A percentile compares a stretch with the other conserved stretches of the same genome.
These are phyloP conservation scores for Phoebastria nigripes DNA, from an alignment of 2,797 vertebrate genomes.

Conservation along the genomic window DNA sequence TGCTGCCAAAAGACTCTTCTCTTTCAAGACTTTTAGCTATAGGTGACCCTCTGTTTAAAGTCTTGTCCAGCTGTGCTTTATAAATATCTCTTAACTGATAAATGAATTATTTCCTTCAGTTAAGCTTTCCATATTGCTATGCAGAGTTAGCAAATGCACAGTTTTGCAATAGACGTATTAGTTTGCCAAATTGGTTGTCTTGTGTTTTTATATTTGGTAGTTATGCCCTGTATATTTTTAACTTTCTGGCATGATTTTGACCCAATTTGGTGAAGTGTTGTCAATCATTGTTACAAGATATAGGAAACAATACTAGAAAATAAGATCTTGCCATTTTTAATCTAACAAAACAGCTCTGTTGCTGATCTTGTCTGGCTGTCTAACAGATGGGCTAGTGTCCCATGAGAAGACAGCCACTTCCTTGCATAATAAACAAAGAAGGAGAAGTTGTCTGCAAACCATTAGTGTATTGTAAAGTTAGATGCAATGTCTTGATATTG, in stretches of 20 bases:
- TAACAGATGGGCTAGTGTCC: constrained; percentile 56
- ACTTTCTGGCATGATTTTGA: background rate
- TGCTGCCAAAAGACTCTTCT: constrained; percentile 12
- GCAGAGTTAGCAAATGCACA: background rate
- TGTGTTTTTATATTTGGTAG: background rate
- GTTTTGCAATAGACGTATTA: background rate
- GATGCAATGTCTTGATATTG: constrained; percentile 51
- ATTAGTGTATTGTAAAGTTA: constrained; percentile 58
- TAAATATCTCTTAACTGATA: constrained; percentile 38
- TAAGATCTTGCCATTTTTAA: constrained; percentile 21
- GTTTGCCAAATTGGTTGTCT: background rate
- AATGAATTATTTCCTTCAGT: constrained; percentile 38
- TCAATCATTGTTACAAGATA: background rate
- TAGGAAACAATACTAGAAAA: constrained; percentile 14
- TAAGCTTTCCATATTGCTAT: background rate
- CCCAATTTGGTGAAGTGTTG: background rate
- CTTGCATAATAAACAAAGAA: constrained; percentile 60
- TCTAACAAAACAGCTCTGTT: constrained; percentile 32
- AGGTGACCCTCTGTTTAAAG: constrained; percentile 12
- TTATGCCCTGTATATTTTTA: background rate
- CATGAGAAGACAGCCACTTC: constrained; percentile 59
- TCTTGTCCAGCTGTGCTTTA: constrained; percentile 38
- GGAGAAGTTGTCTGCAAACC: constrained; percentile 56
- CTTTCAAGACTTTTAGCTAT: background rate
- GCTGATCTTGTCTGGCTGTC: constrained; percentile 42